phyloP scores from a whole-genome alignment of 2,888 invertebrate species.

The Leptinotarsa haldemani region DNA sequence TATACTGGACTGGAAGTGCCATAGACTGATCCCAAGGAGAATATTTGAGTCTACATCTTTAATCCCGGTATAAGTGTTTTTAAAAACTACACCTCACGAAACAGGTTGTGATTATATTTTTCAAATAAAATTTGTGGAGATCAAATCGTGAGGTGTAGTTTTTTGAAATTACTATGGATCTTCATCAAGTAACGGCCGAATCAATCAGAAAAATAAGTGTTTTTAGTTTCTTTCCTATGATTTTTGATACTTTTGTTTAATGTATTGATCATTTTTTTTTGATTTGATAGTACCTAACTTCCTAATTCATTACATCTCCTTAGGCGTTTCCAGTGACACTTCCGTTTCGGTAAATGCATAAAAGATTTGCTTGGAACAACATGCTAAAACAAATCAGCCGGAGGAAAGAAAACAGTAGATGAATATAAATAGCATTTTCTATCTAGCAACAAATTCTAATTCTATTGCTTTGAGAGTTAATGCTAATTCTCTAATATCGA shows the following conservation, averaged over 20 bases:
- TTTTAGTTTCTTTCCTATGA: too few relatives aligned
- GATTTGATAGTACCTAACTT: neutral
- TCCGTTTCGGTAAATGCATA: constrained; percentile 3
- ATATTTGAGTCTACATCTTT: neutral
- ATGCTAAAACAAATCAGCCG: constrained; percentile 47
- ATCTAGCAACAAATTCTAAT: constrained; percentile 12
- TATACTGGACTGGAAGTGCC: constrained; percentile 28
- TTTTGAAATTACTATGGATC: too few relatives aligned
- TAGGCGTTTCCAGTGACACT: neutral
- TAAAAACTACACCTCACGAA: too few relatives aligned
- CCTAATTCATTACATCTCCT: neutral
- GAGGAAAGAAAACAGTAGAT: constrained; percentile 26
- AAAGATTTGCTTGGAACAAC: constrained; percentile 50
- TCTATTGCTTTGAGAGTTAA: constrained; percentile 29
- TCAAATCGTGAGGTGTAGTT: too few relatives aligned
- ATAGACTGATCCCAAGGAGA: neutral
- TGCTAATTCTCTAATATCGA: constrained; percentile 30
- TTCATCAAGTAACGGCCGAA: too few relatives aligned
- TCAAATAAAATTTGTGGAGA: too few relatives aligned
- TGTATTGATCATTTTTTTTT: neutral
- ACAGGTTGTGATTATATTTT: too few relatives aligned
- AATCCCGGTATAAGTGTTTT: too few relatives aligned
- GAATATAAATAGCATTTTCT: constrained; percentile 28
- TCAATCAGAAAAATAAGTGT: too few relatives aligned
- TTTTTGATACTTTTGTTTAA: too few relatives aligned